A percentile compares a stretch with the other conserved stretches of the same genome.
Evolutionary conservation across 2,113 vertebrate genomes (phyloP).

Genomic region (Heteronetta atricapilla): DNA sequence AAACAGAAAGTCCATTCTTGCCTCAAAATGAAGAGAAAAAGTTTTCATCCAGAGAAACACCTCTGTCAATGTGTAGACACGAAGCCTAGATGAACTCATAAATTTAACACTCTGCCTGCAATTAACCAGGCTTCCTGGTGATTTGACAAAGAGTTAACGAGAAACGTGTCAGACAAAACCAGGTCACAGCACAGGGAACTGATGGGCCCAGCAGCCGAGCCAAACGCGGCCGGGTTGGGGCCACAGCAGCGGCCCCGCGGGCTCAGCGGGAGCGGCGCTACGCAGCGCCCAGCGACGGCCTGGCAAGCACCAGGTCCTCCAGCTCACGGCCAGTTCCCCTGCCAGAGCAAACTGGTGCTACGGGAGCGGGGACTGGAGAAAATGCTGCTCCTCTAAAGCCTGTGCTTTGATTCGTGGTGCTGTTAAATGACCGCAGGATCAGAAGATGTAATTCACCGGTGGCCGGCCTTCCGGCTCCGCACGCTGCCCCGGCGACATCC

Average conservation of each 20-base stretch:
- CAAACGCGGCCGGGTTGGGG: background rate
- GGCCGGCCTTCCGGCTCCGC: rapidly evolving
- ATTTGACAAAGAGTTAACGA: constrained; percentile 53
- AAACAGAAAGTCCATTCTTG: constrained; percentile 75
- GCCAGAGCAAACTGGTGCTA: background rate
- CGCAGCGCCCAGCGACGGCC: no score
- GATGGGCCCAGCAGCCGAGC: background rate
- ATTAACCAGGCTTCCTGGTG: constrained; percentile 50
- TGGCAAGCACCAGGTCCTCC: background rate
- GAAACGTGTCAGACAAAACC: constrained; percentile 35
- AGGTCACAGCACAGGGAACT: background rate
- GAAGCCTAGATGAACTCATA: constrained; percentile 62
- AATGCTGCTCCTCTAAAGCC: background rate
- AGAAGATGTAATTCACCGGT: no score
- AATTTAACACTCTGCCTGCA: constrained; percentile 63
- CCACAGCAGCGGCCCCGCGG: background rate
- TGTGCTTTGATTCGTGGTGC: no score
- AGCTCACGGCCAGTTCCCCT: background rate
- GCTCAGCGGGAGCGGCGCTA: background rate
- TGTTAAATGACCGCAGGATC: no score
- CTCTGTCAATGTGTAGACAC: constrained; percentile 49
- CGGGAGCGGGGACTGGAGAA: background rate
- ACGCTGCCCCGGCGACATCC: no score
- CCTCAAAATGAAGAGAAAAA: constrained; percentile 29
- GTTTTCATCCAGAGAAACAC: constrained; percentile 62